phyloP scores from a whole-genome alignment of 2,113 vertebrate genomes.

The Lontra canadensis region DNA sequence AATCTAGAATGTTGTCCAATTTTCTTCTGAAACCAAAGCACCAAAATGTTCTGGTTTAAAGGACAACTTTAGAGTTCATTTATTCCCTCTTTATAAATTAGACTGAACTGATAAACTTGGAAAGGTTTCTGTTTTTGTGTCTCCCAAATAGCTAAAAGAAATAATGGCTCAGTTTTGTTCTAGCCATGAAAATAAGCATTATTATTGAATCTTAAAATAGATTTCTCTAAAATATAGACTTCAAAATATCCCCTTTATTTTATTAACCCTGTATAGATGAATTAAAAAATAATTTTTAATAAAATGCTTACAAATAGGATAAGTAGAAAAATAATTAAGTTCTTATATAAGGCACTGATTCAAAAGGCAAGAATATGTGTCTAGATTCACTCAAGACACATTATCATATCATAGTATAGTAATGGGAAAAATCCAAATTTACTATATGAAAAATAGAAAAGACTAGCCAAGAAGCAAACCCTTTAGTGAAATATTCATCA shows the following conservation, averaged over 20 bases:
- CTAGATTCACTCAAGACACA: neutral
- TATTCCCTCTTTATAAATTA: conserved; percentile 72
- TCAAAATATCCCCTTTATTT: conserved; percentile 15
- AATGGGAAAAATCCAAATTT: neutral
- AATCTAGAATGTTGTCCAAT: conserved; percentile 60
- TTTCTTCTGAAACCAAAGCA: conserved; percentile 71
- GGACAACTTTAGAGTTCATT: conserved; percentile 60
- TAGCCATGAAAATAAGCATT: conserved; percentile 20
- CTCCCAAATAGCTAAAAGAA: conserved; percentile 79
- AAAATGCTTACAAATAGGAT: neutral
- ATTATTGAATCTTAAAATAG: conserved; percentile 42
- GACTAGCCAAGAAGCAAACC: neutral
- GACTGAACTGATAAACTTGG: conserved; percentile 74
- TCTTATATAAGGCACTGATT: neutral
- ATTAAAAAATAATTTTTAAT: conserved; percentile 16
- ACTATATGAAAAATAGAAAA: conserved; percentile 18
- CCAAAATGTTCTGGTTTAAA: conserved; percentile 74
- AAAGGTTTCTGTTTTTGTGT: conserved; percentile 75
- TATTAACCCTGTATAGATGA: neutral
- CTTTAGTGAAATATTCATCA: conserved; percentile 6
- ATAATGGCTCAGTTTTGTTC: conserved; percentile 71
- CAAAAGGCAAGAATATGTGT: conserved; percentile 1
- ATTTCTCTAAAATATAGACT: conserved; percentile 3
- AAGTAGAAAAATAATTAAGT: neutral
- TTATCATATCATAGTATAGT: neutral